Evolutionary conservation across 2,888 invertebrate species (phyloP), one percentile per base, ranked within the genome.

Genomic region (Lithophane socia): DNA sequence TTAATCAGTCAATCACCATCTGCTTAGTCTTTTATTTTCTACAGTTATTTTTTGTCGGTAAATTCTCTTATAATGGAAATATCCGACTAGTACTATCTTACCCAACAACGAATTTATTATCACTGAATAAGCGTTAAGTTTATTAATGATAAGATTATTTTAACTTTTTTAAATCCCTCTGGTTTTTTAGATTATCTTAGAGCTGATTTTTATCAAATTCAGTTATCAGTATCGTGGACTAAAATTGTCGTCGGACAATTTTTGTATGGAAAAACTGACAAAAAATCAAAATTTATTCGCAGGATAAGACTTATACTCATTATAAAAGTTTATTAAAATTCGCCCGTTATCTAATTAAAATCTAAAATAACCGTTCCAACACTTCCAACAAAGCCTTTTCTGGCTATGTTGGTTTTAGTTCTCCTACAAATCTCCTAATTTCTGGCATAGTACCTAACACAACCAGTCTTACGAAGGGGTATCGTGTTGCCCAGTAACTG

Each of bases 31-130:
- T 7, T 65, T 47, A 16, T 24, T 29, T 29, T 65, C 65, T 18
- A 24, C 4, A n/a, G 54, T n/a, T 42, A 0, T 12, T 56, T 68
- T 54, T 16, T 42, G n/a, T 56, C 10, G 21, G 29, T 21, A 49
- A 29, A 49, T 49, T 29, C 3, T 49, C 24, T 37, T 67, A n/a
- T 29, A 52, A 29, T 52, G 18, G 8, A 24, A 49, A 52, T 16
- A 5, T 2, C 21, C 4, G 29, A 37, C 29, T 5, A 54, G 16
- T 18, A 42, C 49, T n/a, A 54, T 44, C 73, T 75, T 37, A 29
- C 16, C 18, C 7, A 29, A 44, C 18, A 63, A 75, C 63, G 4
- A n/a, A 24, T 65, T 60, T 65, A 37, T 42, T 75, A 66, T 76
- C 66, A 24, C 24, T 9, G 24, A 49, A 49, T 49, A 64, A 56